phyloP scores from a whole-genome alignment of 2,113 vertebrate genomes.

The Tragelaphus buxtoni region DNA sequence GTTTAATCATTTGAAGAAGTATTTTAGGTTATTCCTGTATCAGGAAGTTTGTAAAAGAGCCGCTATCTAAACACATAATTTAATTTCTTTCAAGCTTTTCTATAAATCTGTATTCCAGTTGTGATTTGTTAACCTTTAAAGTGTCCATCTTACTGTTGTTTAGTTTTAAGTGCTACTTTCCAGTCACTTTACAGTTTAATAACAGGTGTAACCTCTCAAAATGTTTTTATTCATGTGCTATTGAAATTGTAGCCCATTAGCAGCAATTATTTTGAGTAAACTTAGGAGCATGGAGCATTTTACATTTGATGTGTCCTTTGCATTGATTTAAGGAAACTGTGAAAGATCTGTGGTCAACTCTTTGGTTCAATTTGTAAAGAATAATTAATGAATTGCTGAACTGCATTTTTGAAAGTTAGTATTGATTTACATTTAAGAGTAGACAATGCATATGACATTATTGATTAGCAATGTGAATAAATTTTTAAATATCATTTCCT shows the following conservation, averaged over 20 bases:
- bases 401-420: constrained; percentile 52
- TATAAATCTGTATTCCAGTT: neutral
- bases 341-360: constrained; percentile 44
- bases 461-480: constrained; percentile 54
- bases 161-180: constrained; percentile 4
- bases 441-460: constrained; percentile 47
- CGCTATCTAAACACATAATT: neutral
- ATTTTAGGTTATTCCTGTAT: neutral
- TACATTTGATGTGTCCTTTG: constrained; percentile 4
- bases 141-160: neutral
- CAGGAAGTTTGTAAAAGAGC: neutral
- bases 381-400: constrained; percentile 67
- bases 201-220: constrained; percentile 26
- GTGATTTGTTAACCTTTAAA: constrained; percentile 1
- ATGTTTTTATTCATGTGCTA: constrained; percentile 14
- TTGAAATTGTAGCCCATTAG: constrained; percentile 46
- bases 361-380: constrained; percentile 51
- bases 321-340: constrained; percentile 43
- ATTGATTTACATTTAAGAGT: constrained; percentile 65
- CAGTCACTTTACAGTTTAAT: constrained; percentile 10
- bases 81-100: neutral
- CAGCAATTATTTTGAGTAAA: constrained; percentile 30
- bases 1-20: neutral
- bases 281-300: neutral
- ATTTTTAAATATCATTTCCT: constrained; percentile 33